Evolutionary conservation across 2,797 vertebrate genomes (phyloP).

Genomic region (Chiloscyllium punctatum): DNA sequence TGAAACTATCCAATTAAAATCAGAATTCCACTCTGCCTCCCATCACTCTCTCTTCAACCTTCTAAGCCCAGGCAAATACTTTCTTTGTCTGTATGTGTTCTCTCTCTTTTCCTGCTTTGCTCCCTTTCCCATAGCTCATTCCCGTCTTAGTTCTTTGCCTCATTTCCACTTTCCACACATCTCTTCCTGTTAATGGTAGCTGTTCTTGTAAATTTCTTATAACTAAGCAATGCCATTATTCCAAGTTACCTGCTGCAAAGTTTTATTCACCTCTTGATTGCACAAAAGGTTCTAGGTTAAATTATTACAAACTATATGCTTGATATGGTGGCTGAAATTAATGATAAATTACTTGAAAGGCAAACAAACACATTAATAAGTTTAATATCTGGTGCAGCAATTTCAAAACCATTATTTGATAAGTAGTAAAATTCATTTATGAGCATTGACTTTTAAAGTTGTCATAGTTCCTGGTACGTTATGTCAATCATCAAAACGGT

Average conservation of each 20-base stretch:
- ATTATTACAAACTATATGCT: background rate
- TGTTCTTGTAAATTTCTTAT: background rate
- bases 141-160: background rate
- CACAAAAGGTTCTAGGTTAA: background rate
- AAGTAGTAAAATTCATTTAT: background rate
- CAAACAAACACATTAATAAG: background rate
- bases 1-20: background rate
- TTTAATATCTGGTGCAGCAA: background rate
- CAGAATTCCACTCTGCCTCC: background rate
- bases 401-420: background rate
- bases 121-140: background rate
- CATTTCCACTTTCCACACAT: background rate
- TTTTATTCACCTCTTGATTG: background rate
- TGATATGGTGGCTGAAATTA: background rate
- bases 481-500: background rate
- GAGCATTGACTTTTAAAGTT: background rate
- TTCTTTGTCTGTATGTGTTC: background rate
- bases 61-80: background rate
- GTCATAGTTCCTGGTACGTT: background rate
- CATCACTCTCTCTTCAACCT: background rate
- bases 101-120: background rate
- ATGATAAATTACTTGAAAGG: background rate
- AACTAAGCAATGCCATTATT: background rate
- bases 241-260: background rate
- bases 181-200: background rate